Conservation (phyloP, 1,140 invertebrate species). For the Diuraphis noxia region DNA sequence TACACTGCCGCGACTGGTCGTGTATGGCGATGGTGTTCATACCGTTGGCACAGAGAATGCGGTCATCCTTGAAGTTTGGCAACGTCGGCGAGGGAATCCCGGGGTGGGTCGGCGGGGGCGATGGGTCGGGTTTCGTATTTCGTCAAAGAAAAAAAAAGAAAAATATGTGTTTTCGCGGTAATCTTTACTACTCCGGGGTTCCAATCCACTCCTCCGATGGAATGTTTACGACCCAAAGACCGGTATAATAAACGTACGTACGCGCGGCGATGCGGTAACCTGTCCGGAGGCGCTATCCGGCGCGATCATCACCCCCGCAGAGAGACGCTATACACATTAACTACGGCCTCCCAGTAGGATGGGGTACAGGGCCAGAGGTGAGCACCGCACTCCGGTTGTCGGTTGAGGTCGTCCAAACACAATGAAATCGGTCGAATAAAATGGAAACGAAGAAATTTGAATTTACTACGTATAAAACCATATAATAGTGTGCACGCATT, state of each 20-base stretch:
- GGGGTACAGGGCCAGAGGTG: too few relatives aligned
- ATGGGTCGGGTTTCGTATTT: slow-evolving; percentile 6
- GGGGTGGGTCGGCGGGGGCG: neutral
- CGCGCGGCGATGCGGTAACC: neutral
- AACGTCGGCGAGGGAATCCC: slow-evolving; percentile 39
- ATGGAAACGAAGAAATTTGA: neutral
- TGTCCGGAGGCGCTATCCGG: slow-evolving; percentile 44
- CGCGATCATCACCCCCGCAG: slow-evolving; percentile 34
- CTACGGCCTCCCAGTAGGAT: neutral
- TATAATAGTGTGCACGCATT: neutral
- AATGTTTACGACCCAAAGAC: slow-evolving; percentile 32
- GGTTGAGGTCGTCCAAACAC: slow-evolving; percentile 13
- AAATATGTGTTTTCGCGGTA: slow-evolving; percentile 40
- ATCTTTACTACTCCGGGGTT: neutral
- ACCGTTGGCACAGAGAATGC: neutral
- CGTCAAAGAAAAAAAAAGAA: slow-evolving; percentile 14
- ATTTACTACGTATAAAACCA: neutral
- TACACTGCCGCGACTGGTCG: neutral
- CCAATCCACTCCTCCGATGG: neutral
- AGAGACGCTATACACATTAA: neutral
- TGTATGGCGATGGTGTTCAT: neutral
- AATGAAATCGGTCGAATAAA: neutral
- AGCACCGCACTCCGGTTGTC: neutral
- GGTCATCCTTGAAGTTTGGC: slow-evolving; percentile 50
- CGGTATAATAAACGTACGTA: neutral